Conservation (phyloP, 2,888 invertebrate genomes). For the Zygothrica quintamaculata region DNA sequence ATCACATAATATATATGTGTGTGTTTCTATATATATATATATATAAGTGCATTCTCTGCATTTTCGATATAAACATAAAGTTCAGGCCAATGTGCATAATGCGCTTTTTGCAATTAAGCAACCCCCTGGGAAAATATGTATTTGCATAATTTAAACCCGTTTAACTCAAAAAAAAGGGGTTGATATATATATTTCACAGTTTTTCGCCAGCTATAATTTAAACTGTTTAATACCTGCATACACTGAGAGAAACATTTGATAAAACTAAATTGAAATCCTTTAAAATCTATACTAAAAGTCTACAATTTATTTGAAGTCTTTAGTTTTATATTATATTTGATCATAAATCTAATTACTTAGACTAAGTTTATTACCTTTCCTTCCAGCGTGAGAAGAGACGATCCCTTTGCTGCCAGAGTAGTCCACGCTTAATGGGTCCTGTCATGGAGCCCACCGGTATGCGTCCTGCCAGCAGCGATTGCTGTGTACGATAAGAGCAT, state of each 20-base stretch:
- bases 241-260: conserved; percentile 15
- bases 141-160: conserved; percentile 37
- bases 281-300: too few relatives aligned
- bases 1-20: conserved; percentile 4
- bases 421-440: conserved; percentile 87
- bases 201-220: conserved; percentile 36
- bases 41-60: conserved; percentile 60
- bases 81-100: conserved; percentile 70
- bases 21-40: conserved; percentile 5
- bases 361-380: conserved; percentile 84
- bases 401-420: conserved; percentile 88
- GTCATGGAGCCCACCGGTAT: conserved; percentile 85
- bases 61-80: conserved; percentile 32
- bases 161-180: conserved; percentile 27
- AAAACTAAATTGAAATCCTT: too few relatives aligned
- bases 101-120: conserved; percentile 71
- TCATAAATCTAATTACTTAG: too few relatives aligned
- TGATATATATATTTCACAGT: conserved; percentile 21
- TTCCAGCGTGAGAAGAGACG: conserved; percentile 88
- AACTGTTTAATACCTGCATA: conserved; percentile 35
- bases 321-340: too few relatives aligned
- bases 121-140: conserved; percentile 43
- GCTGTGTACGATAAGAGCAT: conserved; percentile 71
- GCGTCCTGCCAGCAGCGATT: conserved; percentile 83
- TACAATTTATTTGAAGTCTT: too few relatives aligned